Evolutionary conservation across 2,888 invertebrate species (phyloP), one percentile per base, ranked within the genome.

Genomic region (Dasypogon diadema): DNA sequence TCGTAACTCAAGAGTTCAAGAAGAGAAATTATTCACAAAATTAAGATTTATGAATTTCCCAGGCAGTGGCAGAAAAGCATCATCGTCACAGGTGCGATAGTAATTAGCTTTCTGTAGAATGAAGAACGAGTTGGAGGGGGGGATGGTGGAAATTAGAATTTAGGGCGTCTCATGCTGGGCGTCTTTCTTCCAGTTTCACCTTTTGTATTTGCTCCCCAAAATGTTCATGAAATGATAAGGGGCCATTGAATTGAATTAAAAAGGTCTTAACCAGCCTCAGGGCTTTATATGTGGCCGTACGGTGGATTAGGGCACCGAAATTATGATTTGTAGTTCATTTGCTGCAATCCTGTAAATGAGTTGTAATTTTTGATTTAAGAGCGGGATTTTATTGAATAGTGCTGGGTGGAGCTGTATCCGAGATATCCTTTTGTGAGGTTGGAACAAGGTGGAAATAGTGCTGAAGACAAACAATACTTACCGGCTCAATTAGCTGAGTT

Each of bases 11-110:
- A 70, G 70, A 70, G 54, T 70, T 70, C 70, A 70, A 70, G 70
- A 70, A 70, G 70, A 70, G 70, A 70, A 70, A 70, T 70, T 70
- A 70, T 70, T 54, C 70, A 70, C 51, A 70, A 70, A 70, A 70
- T 70, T 70, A 34, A 70, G 70, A 70, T 70, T 70, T 70, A 70
- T 70, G 70, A 70, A 70, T 70, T 70, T 65, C 46, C 54, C 30
- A 70, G 54, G 70, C 54, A 54, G 54, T 70, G 70, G 70, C 70
- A 70, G 70, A 54, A 70, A 70, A 70, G 70, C 70, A 70, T 70
- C 70, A 70, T 54, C 54, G 70, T 70, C 70, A 70, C 70, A 70
- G 70, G 70, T 70, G 70, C 54, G 70, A 51, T 70, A 51, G 70
- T 70, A 70, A 70, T 70, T 70, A 70, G 70, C 70, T 70, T 70